Percentiles rank a stretch among this genome's conserved stretches.
These are phyloP conservation scores for Temnothorax unifasciatus DNA, from an alignment of 2,888 invertebrate species.

Conservation along the genomic window DNA sequence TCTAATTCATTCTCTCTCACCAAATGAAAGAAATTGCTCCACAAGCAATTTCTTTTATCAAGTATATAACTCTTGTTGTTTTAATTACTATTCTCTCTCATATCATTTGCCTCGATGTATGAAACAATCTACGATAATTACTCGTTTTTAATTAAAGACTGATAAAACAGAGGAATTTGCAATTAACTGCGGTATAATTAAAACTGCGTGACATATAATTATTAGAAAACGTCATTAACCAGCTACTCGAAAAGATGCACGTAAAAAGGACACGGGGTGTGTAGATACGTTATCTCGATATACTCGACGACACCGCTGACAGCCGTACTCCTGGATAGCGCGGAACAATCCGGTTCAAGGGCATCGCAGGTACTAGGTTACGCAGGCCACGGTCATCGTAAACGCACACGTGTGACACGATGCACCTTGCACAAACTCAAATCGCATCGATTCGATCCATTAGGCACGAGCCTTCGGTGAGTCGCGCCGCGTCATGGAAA, in stretches of 20 bases:
- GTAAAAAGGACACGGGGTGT: background rate
- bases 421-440: constrained; percentile 39
- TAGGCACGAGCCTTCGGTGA: constrained; percentile 6
- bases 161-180: background rate
- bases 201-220: background rate
- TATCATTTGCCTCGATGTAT: background rate
- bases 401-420: constrained; percentile 65
- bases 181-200: background rate
- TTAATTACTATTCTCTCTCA: background rate
- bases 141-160: background rate
- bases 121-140: background rate
- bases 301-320: background rate
- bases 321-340: background rate
- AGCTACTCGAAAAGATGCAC: background rate
- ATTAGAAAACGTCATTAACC: background rate
- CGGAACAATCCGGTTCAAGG: constrained; percentile 63
- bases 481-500: constrained; percentile 21
- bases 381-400: constrained; percentile 72
- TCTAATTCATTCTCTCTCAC: background rate
- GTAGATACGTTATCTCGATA: constrained; percentile 24
- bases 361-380: constrained; percentile 64
- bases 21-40: background rate
- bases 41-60: background rate
- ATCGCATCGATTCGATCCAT: constrained; percentile 48
- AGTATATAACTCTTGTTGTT: background rate